Conservation (phyloP, 2,888 invertebrate genomes). For the Epistrophe eligans region DNA sequence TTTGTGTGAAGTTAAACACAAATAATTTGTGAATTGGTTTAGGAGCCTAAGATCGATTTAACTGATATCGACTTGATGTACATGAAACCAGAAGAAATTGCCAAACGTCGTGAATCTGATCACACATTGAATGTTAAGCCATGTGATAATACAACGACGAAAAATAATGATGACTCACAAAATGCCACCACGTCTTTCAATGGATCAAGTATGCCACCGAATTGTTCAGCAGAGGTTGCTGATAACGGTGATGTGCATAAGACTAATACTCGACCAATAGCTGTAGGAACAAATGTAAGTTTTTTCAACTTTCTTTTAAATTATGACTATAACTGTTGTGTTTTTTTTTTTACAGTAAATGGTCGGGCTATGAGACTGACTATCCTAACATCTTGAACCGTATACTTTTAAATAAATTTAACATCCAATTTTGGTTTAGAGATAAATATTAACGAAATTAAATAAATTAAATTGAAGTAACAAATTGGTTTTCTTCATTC, state of each 20-base stretch:
- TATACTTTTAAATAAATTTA: conserved; percentile 53
- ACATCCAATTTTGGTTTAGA: conserved; percentile 33
- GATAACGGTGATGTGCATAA: not conserved
- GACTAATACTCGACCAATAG: conserved; percentile 23
- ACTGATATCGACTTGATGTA: conserved; percentile 83
- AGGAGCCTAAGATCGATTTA: conserved; percentile 81
- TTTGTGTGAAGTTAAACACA: not conserved
- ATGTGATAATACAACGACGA: conserved; percentile 14
- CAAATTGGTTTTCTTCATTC: not conserved
- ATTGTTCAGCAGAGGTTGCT: conserved; percentile 20
- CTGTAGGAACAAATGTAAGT: conserved; percentile 35
- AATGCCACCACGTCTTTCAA: conserved; percentile 3
- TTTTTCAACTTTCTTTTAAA: not conserved
- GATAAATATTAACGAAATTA: conserved; percentile 33
- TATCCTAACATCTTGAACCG: conserved; percentile 41
- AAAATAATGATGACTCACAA: not conserved
- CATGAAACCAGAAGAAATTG: conserved; percentile 80
- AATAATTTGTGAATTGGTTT: too few relatives aligned
- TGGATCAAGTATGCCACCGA: not conserved
- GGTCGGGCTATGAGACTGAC: conserved; percentile 60
- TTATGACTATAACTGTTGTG: not conserved
- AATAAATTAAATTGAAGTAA: conserved; percentile 29
- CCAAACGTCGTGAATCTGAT: conserved; percentile 40
- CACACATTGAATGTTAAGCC: not conserved
- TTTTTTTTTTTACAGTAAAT: conserved; percentile 44